A percentile compares a stretch with the other conserved stretches of the same genome.
phyloP scores from a whole-genome alignment of 2,888 invertebrate species.

The Brachycybe producta region DNA sequence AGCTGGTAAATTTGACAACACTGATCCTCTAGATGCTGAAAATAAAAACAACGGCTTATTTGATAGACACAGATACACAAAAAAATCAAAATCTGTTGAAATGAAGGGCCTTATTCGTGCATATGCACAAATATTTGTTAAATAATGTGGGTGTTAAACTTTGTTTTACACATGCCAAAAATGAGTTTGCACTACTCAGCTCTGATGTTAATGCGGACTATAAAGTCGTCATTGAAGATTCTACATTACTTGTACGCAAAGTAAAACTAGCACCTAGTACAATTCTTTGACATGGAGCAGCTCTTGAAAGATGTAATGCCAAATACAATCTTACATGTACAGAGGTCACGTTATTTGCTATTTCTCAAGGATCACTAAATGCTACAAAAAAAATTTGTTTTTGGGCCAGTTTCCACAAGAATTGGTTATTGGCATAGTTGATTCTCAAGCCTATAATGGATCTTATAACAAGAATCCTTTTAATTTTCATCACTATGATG shows the following conservation, averaged over 20 bases:
- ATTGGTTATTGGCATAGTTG: too few species aligned
- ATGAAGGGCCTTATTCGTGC: background rate
- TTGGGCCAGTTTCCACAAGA: too few species aligned
- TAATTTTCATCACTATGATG: too few species aligned
- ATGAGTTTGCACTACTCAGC: background rate
- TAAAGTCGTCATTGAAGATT: conserved; percentile 22
- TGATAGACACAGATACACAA: background rate
- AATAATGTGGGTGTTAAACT: background rate
- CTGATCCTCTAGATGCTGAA: background rate
- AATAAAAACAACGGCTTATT: too few species aligned
- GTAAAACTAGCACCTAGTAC: conserved; percentile 22
- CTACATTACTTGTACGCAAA: conserved; percentile 22
- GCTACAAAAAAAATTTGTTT: too few species aligned
- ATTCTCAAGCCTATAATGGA: too few species aligned
- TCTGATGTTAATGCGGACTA: conserved; percentile 24
- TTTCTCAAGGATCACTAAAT: conserved; percentile 23
- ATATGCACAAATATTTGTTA: background rate
- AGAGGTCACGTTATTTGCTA: conserved; percentile 22
- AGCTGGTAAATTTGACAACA: background rate
- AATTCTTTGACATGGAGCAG: conserved; percentile 22
- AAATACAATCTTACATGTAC: conserved; percentile 23
- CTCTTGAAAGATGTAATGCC: conserved; percentile 20
- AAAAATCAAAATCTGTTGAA: background rate
- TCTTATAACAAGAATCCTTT: too few species aligned
- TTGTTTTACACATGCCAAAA: background rate